Conservation (phyloP, 2,113 vertebrate species). For the Python bivittatus region DNA sequence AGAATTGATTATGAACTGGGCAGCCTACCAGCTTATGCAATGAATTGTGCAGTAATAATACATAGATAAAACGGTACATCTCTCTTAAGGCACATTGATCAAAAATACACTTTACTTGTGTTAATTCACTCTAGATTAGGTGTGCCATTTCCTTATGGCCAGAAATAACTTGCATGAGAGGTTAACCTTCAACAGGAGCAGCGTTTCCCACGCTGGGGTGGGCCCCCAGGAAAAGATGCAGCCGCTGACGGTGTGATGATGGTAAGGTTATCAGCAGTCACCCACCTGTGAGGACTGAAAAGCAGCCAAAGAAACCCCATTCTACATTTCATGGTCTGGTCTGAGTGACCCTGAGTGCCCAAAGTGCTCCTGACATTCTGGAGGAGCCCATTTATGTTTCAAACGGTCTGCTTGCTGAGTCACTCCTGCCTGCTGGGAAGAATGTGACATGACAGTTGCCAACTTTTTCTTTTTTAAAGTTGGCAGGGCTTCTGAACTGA, state of each 20-base stretch:
- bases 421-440: neutral
- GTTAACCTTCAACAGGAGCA: neutral
- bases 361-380: neutral
- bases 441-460: neutral
- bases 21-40: neutral
- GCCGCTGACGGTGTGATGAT: neutral
- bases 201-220: neutral
- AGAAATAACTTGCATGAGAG: neutral
- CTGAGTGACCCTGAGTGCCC: neutral
- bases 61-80: neutral
- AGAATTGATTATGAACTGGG: neutral
- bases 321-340: neutral
- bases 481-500: neutral
- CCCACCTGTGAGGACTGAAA: neutral
- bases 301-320: constrained; percentile 2
- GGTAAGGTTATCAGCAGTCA: neutral
- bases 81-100: neutral
- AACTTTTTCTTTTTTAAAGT: neutral
- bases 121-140: neutral
- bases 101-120: neutral
- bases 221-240: neutral
- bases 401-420: constrained; percentile 6
- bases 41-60: neutral
- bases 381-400: neutral
- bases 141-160: neutral